phyloP scores from a whole-genome alignment of 2,797 vertebrate species.

The Furcifer pardalis region DNA sequence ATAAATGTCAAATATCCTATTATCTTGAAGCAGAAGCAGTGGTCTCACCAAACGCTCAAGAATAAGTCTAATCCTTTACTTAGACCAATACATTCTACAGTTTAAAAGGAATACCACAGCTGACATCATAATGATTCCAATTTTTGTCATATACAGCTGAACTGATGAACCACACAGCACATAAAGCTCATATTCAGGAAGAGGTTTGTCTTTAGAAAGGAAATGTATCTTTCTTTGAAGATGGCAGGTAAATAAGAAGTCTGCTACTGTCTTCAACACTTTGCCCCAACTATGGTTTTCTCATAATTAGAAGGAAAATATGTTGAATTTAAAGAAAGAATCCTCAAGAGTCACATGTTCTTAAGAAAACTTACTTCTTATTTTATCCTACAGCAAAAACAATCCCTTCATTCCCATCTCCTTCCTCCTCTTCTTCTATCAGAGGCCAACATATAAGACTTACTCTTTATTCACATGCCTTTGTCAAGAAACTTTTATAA shows the following conservation, averaged over 20 bases:
- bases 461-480: neutral
- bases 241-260: neutral
- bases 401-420: neutral
- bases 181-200: neutral
- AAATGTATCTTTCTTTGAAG: neutral
- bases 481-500: neutral
- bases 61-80: neutral
- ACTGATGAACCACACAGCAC: neutral
- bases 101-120: neutral
- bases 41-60: neutral
- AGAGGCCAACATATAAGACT: neutral
- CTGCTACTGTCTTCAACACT: neutral
- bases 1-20: neutral
- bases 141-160: neutral
- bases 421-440: neutral
- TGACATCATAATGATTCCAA: neutral
- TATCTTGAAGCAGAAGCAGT: neutral
- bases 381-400: neutral
- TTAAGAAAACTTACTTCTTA: neutral
- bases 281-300: neutral
- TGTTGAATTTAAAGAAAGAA: neutral
- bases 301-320: neutral
- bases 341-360: neutral
- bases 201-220: conserved; percentile 13
- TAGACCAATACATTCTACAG: neutral